Base-by-base conservation (phyloP, 2,797 vertebrate genomes). In the Peromyscus melanophrys region DNA sequence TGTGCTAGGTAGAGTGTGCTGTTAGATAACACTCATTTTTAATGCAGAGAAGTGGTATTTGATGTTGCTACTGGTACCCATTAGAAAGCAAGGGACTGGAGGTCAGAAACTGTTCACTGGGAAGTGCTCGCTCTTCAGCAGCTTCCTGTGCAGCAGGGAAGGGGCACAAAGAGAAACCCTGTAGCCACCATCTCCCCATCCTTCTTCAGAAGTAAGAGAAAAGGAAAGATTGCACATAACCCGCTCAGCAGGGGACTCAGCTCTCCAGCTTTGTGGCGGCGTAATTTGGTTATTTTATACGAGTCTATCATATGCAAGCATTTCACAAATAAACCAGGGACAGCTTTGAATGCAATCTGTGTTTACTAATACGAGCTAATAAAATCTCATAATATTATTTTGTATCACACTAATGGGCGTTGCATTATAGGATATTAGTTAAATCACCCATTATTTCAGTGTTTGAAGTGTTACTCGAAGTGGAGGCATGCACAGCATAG, bases 301-400 rank as follows among this genome's bases (percentile, higher is more conserved):
- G 95, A 97, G 95, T 98, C 93, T 98, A 98, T 98, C 97, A 90
- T 96, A 97, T 96, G 96, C 81, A 98, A 98, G 97, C 92, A 97
- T 98, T 97, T 97, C 92, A 63, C 97, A 98, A 98, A 97, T 97
- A 98, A 98, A 98, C 95, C 40, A 86, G 89, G 98, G 98, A 97
- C 96, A 97, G 98, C 97, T 98, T 99, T 98, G 98, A 98, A 98
- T 98, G 98, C 98, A 98, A 98, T 98, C 98, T 98, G 98, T 99
- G 98, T 98, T 99, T 98, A 98, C 98, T 98, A 98, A 98, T 97
- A 96, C 0, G 0, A 98, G 92, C 94, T 98, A 98, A 98, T 98
- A 98, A 98, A 98, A 98, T 97, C 97, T 98, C 97, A 96, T 95
- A 97, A 97, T 97, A 98, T 98, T 98, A 97, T 96, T 98, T 98